Evolutionary conservation across 2,797 vertebrate species (phyloP).

Genomic region (Monodelphis domestica): DNA sequence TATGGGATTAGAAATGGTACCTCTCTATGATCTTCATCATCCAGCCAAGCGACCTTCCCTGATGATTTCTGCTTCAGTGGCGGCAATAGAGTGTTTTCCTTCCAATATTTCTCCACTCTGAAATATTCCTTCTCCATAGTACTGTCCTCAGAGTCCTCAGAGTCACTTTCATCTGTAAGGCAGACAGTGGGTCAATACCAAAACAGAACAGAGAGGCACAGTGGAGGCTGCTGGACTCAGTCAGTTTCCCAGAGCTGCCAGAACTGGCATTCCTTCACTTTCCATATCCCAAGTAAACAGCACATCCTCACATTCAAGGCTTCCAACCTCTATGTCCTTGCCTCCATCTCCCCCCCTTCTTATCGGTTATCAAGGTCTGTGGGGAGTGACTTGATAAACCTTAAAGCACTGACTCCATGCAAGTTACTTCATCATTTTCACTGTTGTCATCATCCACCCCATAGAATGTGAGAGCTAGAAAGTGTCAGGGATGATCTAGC

Average conservation of each 20-base stretch:
- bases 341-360: neutral
- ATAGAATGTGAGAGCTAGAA: neutral
- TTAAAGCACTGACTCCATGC: neutral
- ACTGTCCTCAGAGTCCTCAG: constrained; percentile 42
- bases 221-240: neutral
- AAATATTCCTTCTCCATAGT: constrained; percentile 28
- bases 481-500: neutral
- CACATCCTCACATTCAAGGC: neutral
- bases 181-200: constrained; percentile 18
- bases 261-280: neutral
- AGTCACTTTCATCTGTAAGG: constrained; percentile 50
- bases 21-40: constrained; percentile 40
- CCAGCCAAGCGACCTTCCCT: constrained; percentile 20
- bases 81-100: constrained; percentile 12
- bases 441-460: neutral
- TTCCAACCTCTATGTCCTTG: neutral
- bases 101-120: constrained; percentile 18
- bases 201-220: neutral
- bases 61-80: constrained; percentile 41
- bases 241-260: neutral
- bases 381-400: neutral
- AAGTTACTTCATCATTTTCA: neutral
- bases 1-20: neutral
- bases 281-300: neutral
- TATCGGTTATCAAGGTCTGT: neutral